Evolutionary conservation across 1,140 invertebrate genomes (phyloP).

Genomic region (Radopholus similis): DNA sequence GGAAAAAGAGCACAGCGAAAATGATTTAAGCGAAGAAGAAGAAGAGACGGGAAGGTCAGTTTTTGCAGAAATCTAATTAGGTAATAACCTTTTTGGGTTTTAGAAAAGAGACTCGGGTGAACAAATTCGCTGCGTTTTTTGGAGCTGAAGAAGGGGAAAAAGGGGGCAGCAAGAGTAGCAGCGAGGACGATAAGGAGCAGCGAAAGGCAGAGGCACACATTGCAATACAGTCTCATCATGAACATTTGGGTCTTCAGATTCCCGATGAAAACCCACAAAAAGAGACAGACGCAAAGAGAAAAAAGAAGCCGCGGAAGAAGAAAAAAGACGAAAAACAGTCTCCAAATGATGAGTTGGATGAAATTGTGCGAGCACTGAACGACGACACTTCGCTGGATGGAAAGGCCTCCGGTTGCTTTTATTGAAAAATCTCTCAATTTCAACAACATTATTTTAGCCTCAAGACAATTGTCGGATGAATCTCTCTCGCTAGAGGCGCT

Average conservation of each 20-base stretch:
- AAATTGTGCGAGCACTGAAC: slow-evolving; percentile 3
- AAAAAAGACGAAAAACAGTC: too few species aligned
- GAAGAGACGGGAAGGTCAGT: not conserved
- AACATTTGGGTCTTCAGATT: not conserved
- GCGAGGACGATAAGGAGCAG: slow-evolving; percentile 1
- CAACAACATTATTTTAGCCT: not conserved
- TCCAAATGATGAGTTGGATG: not conserved
- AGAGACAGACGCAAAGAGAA: not conserved
- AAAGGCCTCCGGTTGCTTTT: not conserved
- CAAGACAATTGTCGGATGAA: not conserved
- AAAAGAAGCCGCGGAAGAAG: not conserved
- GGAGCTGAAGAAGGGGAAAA: slow-evolving; percentile 4
- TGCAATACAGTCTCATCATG: not conserved
- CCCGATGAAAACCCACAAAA: not conserved
- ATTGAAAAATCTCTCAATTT: not conserved
- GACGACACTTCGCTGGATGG: not conserved
- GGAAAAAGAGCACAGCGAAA: not conserved
- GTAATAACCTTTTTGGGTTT: not conserved
- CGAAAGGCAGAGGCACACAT: not conserved
- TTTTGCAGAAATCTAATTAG: not conserved
- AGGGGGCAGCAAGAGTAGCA: not conserved
- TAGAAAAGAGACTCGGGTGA: slow-evolving; percentile 7
- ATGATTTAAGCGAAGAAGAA: not conserved
- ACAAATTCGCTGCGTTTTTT: slow-evolving; percentile 22
- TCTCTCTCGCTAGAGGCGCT: not conserved